Base-by-base conservation (phyloP, 2,113 vertebrate genomes). In the Erinaceus europaeus region DNA sequence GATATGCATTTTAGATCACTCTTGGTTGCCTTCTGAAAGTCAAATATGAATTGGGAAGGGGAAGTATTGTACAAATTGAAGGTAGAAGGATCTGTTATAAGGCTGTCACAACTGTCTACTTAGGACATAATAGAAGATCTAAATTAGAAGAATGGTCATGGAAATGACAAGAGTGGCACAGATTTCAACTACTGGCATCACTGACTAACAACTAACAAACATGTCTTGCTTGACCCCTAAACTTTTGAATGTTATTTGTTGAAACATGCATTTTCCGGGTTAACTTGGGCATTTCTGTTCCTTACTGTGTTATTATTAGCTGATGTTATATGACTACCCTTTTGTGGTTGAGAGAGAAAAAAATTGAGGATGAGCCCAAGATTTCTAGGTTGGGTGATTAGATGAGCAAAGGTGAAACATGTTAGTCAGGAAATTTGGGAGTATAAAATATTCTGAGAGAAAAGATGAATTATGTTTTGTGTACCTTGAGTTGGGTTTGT, bases 371-470 rank as follows among this genome's bases (percentile, higher is more conserved):
- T 89, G 42, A 42, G 14, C 29, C 9, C 25, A 77, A n/a, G 46
- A 78, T 86, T 89, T 88, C 44, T 69, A 74, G 76, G 69, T 52
- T 64, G 53, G 17, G 21, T 78, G 53, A 69, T 9, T 72, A 13
- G 25, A 61, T 27, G 23, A 92, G 83, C 21, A 86, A 72, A 85
- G 38, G 25, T 68, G 9, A 46, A 57, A 77, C 1, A 91, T 17
- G 36, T 34, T 86, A 64, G 9, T 62, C 50, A 25, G 6, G 46
- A 20, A 84, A 88, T 76, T 90, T 36, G 72, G 32, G 11, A 77
- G 27, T 85, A 46, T 92, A 48, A 88, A 90, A 44, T 73, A 77
- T 86, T 90, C 75, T 73, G 27, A 62, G 27, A 83, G 72, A 86
- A 93, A 72, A 79, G 15, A 72, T 77, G 21, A 40, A 67, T 53